Percentiles rank a stretch among this genome's conserved stretches.
Conservation (phyloP, 1,140 invertebrate species). For the Aphaenogaster rudis region DNA sequence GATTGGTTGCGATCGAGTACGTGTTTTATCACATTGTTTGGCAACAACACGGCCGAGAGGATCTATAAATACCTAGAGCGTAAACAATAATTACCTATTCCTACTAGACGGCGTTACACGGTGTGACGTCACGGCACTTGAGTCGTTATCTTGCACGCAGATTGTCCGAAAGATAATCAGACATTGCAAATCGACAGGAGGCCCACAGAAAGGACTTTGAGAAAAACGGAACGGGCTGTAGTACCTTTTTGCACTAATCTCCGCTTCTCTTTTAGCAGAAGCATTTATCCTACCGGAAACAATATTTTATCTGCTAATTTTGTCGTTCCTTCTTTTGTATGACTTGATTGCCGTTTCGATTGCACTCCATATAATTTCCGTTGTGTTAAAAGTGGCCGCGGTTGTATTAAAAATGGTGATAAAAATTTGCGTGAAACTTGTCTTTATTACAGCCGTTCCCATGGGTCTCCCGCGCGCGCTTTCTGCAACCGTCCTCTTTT, state of each 20-base stretch:
- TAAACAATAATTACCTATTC: constrained; percentile 47
- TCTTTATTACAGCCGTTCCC: neutral
- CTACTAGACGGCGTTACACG: neutral
- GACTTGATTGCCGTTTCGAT: neutral
- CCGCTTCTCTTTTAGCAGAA: neutral
- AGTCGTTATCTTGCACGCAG: neutral
- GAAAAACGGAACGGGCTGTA: neutral
- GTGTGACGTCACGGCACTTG: constrained; percentile 1
- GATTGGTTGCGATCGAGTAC: constrained; percentile 22
- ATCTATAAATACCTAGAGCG: constrained; percentile 61
- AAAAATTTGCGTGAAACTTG: neutral
- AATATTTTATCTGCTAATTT: neutral
- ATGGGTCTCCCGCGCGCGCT: neutral
- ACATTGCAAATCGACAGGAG: neutral
- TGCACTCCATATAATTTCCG: neutral
- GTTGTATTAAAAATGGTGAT: too few relatives aligned
- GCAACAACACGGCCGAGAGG: constrained; percentile 42
- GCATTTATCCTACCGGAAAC: neutral
- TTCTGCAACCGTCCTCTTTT: neutral
- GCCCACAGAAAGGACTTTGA: neutral
- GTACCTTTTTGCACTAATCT: neutral
- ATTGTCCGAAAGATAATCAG: neutral
- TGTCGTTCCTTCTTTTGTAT: neutral
- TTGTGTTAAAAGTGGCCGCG: neutral
- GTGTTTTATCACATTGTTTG: constrained; percentile 66